These are phyloP conservation scores for Erpobdella octoculata DNA, from an alignment of 2,888 invertebrate genomes.

Conservation along the genomic window DNA sequence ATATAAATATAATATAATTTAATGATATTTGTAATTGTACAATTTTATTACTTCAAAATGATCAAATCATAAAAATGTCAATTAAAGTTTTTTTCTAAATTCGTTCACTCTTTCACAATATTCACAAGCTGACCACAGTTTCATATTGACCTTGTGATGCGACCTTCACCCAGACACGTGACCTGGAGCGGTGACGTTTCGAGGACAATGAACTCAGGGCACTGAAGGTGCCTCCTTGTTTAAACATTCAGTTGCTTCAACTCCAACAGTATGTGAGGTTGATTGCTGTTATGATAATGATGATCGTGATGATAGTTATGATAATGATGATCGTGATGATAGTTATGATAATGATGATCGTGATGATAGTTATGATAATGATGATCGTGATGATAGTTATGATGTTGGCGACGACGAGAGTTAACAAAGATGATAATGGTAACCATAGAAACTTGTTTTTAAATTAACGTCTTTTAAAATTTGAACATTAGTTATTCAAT, in stretches of 20 bases:
- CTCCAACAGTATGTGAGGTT: background rate
- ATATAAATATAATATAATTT: too few species aligned
- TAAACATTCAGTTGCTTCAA: background rate
- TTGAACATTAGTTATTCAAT: too few species aligned
- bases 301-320: background rate
- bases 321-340: slow-evolving; percentile 5
- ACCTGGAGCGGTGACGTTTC: slow-evolving; percentile 5
- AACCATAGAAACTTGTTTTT: too few species aligned
- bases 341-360: background rate
- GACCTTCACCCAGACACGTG: slow-evolving; percentile 4
- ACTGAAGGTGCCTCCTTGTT: slow-evolving; percentile 2
- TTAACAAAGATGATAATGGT: background rate
- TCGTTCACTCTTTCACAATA: too few species aligned
- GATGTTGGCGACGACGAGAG: slow-evolving; percentile 1
- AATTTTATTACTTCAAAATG: too few species aligned
- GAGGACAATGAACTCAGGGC: slow-evolving; percentile 4
- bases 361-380: slow-evolving; percentile 6
- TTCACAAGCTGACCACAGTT: too few species aligned
- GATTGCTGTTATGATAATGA: background rate
- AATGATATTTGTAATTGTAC: too few species aligned
- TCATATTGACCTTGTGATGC: too few species aligned
- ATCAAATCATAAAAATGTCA: too few species aligned
- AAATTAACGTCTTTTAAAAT: too few species aligned
- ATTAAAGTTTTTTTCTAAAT: too few species aligned
- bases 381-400: background rate